Conservation (phyloP, 2,113 vertebrate genomes). For the Rhea americana region DNA sequence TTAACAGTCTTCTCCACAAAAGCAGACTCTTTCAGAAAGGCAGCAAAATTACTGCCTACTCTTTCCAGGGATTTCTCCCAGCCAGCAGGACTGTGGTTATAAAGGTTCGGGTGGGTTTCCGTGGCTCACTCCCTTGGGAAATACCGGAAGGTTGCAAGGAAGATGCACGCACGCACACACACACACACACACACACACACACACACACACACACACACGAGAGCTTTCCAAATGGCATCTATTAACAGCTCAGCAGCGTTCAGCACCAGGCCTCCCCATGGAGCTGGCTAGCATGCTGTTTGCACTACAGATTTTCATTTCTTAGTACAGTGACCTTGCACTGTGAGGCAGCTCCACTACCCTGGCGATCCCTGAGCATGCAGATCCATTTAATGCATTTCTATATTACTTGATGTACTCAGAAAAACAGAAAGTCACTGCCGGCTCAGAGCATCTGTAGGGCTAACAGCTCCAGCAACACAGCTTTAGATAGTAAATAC, state of each 20-base stretch:
- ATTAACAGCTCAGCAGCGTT: background rate
- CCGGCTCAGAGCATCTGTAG: background rate
- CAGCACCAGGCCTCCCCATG: background rate
- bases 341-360: background rate
- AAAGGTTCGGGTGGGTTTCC: background rate
- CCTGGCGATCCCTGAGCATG: accelerated
- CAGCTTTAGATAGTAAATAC: background rate
- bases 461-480: background rate
- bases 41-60: constrained; percentile 7
- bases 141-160: background rate
- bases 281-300: background rate
- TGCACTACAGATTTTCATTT: background rate
- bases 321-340: background rate
- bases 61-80: background rate
- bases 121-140: background rate
- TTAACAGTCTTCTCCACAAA: constrained; percentile 20
- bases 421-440: background rate
- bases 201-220: too few relatives aligned
- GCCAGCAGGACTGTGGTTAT: background rate
- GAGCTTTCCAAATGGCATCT: background rate
- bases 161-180: background rate
- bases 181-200: too few relatives aligned
- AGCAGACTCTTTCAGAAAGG: background rate
- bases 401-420: background rate
- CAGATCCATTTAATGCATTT: background rate